Evolutionary conservation across 2,113 vertebrate genomes (phyloP), one percentile per base, ranked within the genome.

Genomic region (Myotis brandtii): DNA sequence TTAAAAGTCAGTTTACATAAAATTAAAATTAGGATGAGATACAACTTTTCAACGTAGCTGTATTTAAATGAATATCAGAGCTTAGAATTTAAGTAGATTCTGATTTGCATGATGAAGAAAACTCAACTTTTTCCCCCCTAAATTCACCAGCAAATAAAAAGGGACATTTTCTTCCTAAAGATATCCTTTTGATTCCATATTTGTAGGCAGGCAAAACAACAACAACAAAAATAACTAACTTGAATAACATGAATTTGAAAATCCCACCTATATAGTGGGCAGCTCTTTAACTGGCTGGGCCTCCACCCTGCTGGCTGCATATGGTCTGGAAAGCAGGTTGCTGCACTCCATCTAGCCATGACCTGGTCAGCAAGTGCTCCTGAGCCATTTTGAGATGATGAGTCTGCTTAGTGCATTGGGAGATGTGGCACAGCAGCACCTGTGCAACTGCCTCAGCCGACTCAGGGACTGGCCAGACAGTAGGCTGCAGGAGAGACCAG

Each of bases 1-100:
- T 76, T 97, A 95, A 98, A 97, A 97, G 94, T 96, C 46, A 86
- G 46, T 93, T 83, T 88, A 86, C 93, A 96, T 95, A 89, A 87
- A 96, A 97, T 92, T 89, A 93, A 93, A 97, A 94, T 97, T 95
- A 85, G 89, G 94, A 96, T 94, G 16, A 69, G 32, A 94, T 94
- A 93, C 86, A 43, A 86, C 97, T 96, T 98, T 92, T 59, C 67
- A 17, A 92, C 18, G 1, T 76, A 88, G 88, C 25, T 84, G 32
- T 34, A 96, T 89, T 96, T 93, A 85, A 79, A 97, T 96, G 85
- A 48, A 85, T 92, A 93, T 54, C 32, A 84, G 95, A 94, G 91
- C n/a, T 93, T 89, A 48, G 52, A 67, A 95, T 94, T 95, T 95
- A 97, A 96, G 89, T 92, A 70, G 46, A 90, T 92, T 94, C 95